These are phyloP conservation scores for Saturnia japonica DNA, from an alignment of 2,888 invertebrate species.

Conservation along the genomic window DNA sequence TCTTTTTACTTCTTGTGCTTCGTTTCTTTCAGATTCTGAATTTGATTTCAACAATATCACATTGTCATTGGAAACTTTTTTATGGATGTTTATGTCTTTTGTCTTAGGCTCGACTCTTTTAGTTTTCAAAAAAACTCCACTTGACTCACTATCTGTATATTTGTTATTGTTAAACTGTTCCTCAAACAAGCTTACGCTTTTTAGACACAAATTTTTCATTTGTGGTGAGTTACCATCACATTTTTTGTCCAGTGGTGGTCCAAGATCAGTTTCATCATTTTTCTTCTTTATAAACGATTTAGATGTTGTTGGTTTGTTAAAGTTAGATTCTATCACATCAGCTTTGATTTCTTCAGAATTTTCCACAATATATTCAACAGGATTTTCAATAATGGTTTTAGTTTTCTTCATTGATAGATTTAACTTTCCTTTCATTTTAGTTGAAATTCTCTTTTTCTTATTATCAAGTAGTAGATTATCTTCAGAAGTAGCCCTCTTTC, in stretches of 20 bases:
- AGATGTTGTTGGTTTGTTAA: slow-evolving; percentile 1
- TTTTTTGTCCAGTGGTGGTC: slow-evolving; percentile 13
- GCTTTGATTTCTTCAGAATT: neutral
- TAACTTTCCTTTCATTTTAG: slow-evolving; percentile 23
- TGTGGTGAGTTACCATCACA: neutral
- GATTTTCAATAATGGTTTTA: neutral
- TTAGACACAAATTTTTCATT: slow-evolving; percentile 55
- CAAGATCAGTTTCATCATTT: neutral
- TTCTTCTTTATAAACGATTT: neutral
- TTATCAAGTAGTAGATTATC: slow-evolving; percentile 27
- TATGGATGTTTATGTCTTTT: slow-evolving; percentile 20
- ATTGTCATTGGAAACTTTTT: slow-evolving; percentile 32
- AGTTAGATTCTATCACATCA: neutral
- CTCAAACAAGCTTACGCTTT: slow-evolving; percentile 63
- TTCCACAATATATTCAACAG: slow-evolving; percentile 5
- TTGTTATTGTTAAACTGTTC: slow-evolving; percentile 53
- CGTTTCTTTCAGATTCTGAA: slow-evolving; percentile 48
- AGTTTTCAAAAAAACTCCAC: slow-evolving; percentile 22
- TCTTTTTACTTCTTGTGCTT: slow-evolving; percentile 27
- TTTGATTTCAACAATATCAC: slow-evolving; percentile 49
- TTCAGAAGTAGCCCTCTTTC: slow-evolving; percentile 32
- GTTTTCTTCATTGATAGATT: slow-evolving; percentile 4
- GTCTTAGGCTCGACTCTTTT: slow-evolving; percentile 21
- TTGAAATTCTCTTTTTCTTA: slow-evolving; percentile 30
- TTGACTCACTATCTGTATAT: slow-evolving; percentile 50